Conservation (phyloP, 2,113 vertebrate species). For the Actinemys pallida region DNA sequence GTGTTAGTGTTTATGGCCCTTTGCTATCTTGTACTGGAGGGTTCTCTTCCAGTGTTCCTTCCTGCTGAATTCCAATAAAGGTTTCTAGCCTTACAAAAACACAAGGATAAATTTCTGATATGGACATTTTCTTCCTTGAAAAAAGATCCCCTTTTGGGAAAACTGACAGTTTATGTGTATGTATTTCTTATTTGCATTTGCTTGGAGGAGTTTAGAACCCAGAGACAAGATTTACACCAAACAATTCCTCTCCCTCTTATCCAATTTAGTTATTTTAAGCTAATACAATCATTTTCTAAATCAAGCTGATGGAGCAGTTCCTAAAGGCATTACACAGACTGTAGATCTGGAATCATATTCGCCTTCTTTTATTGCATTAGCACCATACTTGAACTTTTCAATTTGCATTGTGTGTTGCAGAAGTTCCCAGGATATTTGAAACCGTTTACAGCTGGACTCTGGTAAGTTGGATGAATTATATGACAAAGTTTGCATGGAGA, state of each 20-base stretch:
- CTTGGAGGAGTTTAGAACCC: slow-evolving; percentile 37
- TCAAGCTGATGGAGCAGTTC: slow-evolving; percentile 65
- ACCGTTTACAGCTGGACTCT: slow-evolving; percentile 30
- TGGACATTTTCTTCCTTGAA: slow-evolving; percentile 39
- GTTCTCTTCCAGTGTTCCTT: slow-evolving; percentile 24
- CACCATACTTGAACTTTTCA: slow-evolving; percentile 65
- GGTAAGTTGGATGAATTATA: neutral
- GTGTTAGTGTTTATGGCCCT: neutral
- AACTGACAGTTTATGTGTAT: slow-evolving; percentile 24
- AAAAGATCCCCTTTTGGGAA: slow-evolving; percentile 19
- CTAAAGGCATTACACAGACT: slow-evolving; percentile 71
- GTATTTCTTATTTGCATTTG: slow-evolving; percentile 61
- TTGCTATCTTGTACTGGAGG: slow-evolving; percentile 12
- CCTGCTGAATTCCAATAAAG: slow-evolving; percentile 26
- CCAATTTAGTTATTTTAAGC: slow-evolving; percentile 69
- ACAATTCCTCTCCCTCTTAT: slow-evolving; percentile 58
- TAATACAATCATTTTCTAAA: slow-evolving; percentile 74
- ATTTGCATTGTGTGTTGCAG: slow-evolving; percentile 63
- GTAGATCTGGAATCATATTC: slow-evolving; percentile 71
- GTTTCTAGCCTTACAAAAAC: slow-evolving; percentile 53
- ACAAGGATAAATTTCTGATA: slow-evolving; percentile 55
- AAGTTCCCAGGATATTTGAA: slow-evolving; percentile 53
- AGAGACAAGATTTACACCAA: slow-evolving; percentile 65
- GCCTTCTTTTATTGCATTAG: slow-evolving; percentile 72
- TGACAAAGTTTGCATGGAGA: neutral